These are phyloP conservation scores for Oryzias javanicus DNA, from an alignment of 2,113 vertebrate genomes.

Conservation along the genomic window DNA sequence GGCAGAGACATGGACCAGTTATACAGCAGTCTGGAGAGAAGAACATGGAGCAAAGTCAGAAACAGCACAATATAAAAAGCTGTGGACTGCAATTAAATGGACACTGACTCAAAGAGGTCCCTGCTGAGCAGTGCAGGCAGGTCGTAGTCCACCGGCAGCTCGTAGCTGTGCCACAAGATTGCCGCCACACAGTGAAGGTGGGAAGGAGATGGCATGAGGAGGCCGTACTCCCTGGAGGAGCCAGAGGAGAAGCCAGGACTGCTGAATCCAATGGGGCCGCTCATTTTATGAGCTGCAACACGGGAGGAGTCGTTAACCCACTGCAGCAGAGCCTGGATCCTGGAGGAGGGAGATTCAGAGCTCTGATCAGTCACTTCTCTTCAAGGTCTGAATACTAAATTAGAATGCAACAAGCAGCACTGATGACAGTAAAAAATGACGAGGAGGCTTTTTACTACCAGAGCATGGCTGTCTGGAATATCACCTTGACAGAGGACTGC, in stretches of 20 bases:
- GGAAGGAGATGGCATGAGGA: constrained; percentile 97
- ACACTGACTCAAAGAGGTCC: constrained; percentile 96
- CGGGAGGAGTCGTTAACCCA: constrained; percentile 96
- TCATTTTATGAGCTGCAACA: constrained; percentile 90
- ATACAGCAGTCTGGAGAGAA: constrained; percentile 84
- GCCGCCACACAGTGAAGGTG: constrained; percentile 96
- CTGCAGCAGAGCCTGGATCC: constrained; percentile 95
- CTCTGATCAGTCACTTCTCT: constrained; percentile 7
- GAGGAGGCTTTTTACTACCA: constrained; percentile 38
- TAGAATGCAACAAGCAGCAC: constrained; percentile 25
- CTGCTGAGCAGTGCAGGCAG: constrained; percentile 89
- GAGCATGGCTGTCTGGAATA: constrained; percentile 17
- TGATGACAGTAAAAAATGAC: constrained; percentile 18
- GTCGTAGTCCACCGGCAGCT: constrained; percentile 94
- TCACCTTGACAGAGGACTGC: constrained; percentile 10
- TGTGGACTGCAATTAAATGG: neutral
- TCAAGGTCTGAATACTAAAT: neutral
- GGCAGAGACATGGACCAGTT: constrained; percentile 98
- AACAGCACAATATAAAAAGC: neutral
- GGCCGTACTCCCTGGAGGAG: constrained; percentile 89
- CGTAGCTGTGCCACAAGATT: constrained; percentile 96
- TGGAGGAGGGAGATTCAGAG: constrained; percentile 47
- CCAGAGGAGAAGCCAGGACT: constrained; percentile 53
- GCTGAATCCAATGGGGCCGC: constrained; percentile 78
- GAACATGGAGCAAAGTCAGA: neutral